Percentiles rank a stretch among this genome's conserved stretches.
phyloP scores from a whole-genome alignment of 2,797 vertebrate genomes.

The Geotrypetes seraphini region DNA sequence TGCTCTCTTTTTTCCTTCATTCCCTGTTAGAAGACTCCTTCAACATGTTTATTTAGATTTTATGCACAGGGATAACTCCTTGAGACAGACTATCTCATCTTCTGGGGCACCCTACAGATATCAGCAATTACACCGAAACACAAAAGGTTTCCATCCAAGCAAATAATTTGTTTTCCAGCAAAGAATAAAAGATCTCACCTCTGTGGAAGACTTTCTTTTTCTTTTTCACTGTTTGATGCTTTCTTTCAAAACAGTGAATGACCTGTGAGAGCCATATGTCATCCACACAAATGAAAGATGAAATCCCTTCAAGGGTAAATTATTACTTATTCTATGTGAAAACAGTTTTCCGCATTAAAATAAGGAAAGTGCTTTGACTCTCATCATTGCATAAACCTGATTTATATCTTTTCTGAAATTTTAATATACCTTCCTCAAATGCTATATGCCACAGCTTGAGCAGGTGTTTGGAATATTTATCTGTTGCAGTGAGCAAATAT shows the following conservation, averaged over 20 bases:
- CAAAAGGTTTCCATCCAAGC: constrained; percentile 48
- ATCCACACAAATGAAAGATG: constrained; percentile 38
- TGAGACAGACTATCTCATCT: constrained; percentile 51
- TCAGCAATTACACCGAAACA: constrained; percentile 42
- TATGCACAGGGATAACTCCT: constrained; percentile 38
- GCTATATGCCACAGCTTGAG: too few species aligned
- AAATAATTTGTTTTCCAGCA: constrained; percentile 50
- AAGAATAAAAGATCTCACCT: constrained; percentile 42
- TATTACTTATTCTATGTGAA: constrained; percentile 43
- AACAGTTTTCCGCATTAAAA: constrained; percentile 44
- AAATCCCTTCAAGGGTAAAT: constrained; percentile 42
- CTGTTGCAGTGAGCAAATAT: too few species aligned
- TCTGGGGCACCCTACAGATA: constrained; percentile 45
- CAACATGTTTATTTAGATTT: constrained; percentile 51
- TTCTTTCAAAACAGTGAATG: constrained; percentile 45
- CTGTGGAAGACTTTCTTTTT: constrained; percentile 4
- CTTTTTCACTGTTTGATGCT: constrained; percentile 1
- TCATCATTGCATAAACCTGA: constrained; percentile 15
- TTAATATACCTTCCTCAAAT: constrained; percentile 41
- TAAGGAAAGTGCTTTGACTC: constrained; percentile 33
- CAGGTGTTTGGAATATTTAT: too few species aligned
- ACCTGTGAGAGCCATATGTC: constrained; percentile 40
- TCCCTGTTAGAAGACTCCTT: constrained; percentile 23
- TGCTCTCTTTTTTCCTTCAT: constrained; percentile 17
- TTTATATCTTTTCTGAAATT: constrained; percentile 38